Evolutionary conservation across 2,888 invertebrate species (phyloP), one percentile per base, ranked within the genome.

Genomic region (Nymphalis c-album): DNA sequence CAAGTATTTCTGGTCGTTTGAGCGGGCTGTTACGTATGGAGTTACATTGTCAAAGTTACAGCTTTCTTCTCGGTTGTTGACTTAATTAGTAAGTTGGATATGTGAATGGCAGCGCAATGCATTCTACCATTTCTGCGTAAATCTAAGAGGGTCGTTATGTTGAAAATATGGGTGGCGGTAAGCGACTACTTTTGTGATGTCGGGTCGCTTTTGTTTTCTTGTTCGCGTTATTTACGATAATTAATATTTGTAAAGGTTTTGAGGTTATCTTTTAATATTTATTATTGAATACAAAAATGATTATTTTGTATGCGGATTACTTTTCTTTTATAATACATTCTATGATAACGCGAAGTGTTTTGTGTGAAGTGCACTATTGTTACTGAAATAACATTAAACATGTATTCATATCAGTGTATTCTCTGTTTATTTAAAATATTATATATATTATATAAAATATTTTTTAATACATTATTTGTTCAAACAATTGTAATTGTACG

Each of bases 41-140:
- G 83, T 74, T 85, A 90, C 87, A 88, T 89, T 90, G 91, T 91
- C 91, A 90, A 90, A 91, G 91, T 90, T 90, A 90, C 85, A 88
- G 88, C 88, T 90, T 87, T 90, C 90, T 90, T 90, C 90, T 85
- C 80, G 81, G 79, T 80, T 84, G 88, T 81, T 89, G 91, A 91
- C 91, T 91, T 91, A 91, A 91, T 91, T 91, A 91, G 91, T 90
- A 86, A 89, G 86, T 83, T 89, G 88, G 91, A 91, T 91, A 91
- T 90, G 91, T 91, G 91, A 91, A 88, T 91, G 91, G 90, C 91
- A 91, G 88, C 80, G 85, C 89, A 91, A 91, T 91, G 91, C 88
- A 78, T 83, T 81, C 81, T 76, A 76, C 77, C 75, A 80, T 83
- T 84, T 83, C 82, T 82, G 77, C 79, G 85, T 86, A 88, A 86